phyloP scores from a whole-genome alignment of 2,113 vertebrate species.

The Thunnus maccoyii region DNA sequence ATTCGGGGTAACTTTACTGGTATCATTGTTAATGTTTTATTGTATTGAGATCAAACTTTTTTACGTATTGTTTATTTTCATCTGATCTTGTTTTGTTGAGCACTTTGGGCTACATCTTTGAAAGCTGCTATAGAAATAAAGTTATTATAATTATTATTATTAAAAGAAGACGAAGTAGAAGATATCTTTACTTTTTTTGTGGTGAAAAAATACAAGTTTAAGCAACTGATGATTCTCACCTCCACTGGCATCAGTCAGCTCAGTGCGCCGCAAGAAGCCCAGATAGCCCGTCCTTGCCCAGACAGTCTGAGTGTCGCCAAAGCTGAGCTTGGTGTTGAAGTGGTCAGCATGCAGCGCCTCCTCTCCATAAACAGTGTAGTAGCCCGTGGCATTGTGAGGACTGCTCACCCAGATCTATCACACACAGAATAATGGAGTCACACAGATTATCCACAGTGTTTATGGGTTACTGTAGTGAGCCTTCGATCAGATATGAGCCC shows the following conservation, averaged over 20 bases:
- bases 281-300: conserved; percentile 97
- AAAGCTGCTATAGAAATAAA: too few relatives aligned
- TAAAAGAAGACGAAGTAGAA: not conserved
- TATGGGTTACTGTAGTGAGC: too few relatives aligned
- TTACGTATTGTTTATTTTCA: too few relatives aligned
- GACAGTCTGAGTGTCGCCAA: conserved; percentile 94
- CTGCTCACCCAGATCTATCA: conserved; percentile 96
- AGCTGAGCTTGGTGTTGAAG: conserved; percentile 94
- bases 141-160: too few relatives aligned
- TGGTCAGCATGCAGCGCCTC: conserved; percentile 95
- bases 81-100: too few relatives aligned
- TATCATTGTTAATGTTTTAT: too few relatives aligned
- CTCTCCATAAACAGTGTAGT: conserved; percentile 96
- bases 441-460: too few relatives aligned
- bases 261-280: conserved; percentile 95
- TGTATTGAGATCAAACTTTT: too few relatives aligned
- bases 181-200: not conserved
- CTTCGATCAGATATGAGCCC: too few relatives aligned
- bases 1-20: too few relatives aligned
- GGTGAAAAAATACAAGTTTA: not conserved
- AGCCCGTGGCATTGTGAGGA: conserved; percentile 95
- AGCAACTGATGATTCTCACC: conserved; percentile 81
- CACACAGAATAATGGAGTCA: not conserved
- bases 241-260: conserved; percentile 95
- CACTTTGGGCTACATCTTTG: too few relatives aligned